Percentiles rank a stretch among this genome's conserved stretches.
Evolutionary conservation across 2,797 vertebrate species (phyloP).

Genomic region (Todus mexicanus): DNA sequence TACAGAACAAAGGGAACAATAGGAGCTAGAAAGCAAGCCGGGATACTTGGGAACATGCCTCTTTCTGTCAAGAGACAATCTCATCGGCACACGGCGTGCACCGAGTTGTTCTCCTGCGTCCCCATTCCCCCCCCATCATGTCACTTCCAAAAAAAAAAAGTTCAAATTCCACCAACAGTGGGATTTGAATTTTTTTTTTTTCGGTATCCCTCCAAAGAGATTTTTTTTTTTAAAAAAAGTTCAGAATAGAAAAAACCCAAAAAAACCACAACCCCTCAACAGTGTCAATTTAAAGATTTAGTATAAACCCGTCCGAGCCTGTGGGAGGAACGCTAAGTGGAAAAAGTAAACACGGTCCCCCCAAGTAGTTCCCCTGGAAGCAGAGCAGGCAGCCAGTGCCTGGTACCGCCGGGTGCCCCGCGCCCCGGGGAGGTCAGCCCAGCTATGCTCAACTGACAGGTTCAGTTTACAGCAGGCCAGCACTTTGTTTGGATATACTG

Average conservation of each 20-base stretch:
- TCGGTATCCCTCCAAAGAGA: not conserved
- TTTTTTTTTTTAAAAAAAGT: not conserved
- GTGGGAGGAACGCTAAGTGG: slow-evolving; percentile 76
- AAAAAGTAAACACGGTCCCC: slow-evolving; percentile 85
- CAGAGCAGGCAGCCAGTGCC: slow-evolving; percentile 76
- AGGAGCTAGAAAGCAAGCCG: slow-evolving; percentile 2
- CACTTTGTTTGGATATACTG: slow-evolving; percentile 90
- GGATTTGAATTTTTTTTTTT: not conserved
- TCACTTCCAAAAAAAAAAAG: not conserved
- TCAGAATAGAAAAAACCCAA: not conserved
- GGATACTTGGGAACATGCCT: slow-evolving; percentile 14
- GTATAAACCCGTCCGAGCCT: slow-evolving; percentile 79
- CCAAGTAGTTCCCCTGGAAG: slow-evolving; percentile 68
- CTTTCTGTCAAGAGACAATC: not conserved
- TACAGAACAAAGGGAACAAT: slow-evolving; percentile 51
- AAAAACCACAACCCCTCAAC: not conserved
- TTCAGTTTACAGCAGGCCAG: slow-evolving; percentile 89
- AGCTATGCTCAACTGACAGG: slow-evolving; percentile 89
- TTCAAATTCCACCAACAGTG: not conserved
- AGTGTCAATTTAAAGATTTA: slow-evolving; percentile 79
- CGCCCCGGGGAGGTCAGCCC: slow-evolving; percentile 81
- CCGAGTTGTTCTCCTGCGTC: not conserved
- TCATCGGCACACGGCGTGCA: fast-evolving
- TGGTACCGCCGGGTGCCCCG: slow-evolving; percentile 85
- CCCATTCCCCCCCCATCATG: not conserved